These are phyloP conservation scores for Bruchidius siliquastri DNA, from an alignment of 2,888 invertebrate species.

Conservation along the genomic window DNA sequence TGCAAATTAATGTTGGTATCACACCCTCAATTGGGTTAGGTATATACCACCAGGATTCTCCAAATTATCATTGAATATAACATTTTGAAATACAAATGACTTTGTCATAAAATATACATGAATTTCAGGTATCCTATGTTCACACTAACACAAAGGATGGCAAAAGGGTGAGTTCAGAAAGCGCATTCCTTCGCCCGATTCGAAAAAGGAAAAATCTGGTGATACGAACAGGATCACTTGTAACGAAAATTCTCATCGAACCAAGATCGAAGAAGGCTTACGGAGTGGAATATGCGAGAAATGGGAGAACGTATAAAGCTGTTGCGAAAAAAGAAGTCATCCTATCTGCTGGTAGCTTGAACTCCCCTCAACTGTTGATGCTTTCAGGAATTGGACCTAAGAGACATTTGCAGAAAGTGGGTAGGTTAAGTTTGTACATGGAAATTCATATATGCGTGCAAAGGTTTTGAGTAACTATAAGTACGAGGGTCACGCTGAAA, in stretches of 20 bases:
- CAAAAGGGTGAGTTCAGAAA: slow-evolving; percentile 61
- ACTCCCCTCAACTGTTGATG: slow-evolving; percentile 86
- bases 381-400: slow-evolving; percentile 65
- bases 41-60: too few relatives aligned
- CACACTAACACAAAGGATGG: slow-evolving; percentile 60
- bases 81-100: too few relatives aligned
- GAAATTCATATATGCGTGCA: too few relatives aligned
- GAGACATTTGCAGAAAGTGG: slow-evolving; percentile 53
- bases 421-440: slow-evolving; percentile 20
- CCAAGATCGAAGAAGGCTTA: slow-evolving; percentile 57
- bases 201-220: slow-evolving; percentile 61
- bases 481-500: too few relatives aligned
- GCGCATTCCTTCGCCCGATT: slow-evolving; percentile 59
- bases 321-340: slow-evolving; percentile 75
- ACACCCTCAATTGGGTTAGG: too few relatives aligned
- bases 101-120: too few relatives aligned
- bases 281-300: slow-evolving; percentile 63
- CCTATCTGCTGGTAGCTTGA: slow-evolving; percentile 82
- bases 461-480: too few relatives aligned
- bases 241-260: slow-evolving; percentile 63
- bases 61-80: too few relatives aligned
- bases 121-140: slow-evolving; percentile 46
- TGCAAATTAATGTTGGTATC: too few relatives aligned
- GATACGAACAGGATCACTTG: slow-evolving; percentile 58
- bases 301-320: slow-evolving; percentile 45